phyloP scores from a whole-genome alignment of 2,888 invertebrate genomes.

The Liopterus haemorrhoidalis region DNA sequence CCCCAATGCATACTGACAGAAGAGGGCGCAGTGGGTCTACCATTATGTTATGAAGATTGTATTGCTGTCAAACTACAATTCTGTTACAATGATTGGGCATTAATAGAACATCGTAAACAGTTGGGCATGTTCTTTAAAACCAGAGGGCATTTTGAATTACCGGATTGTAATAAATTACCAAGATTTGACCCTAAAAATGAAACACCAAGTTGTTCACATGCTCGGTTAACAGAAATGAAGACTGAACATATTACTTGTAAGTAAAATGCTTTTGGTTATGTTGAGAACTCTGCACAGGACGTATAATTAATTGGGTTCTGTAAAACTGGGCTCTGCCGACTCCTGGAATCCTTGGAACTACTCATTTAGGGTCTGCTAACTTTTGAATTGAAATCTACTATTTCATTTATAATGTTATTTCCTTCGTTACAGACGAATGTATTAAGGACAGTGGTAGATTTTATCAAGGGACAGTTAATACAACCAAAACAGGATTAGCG shows the following conservation, averaged over 20 bases:
- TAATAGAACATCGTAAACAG: constrained; percentile 81
- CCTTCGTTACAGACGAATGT: constrained; percentile 72
- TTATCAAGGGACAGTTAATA: constrained; percentile 82
- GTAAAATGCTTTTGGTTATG: too few relatives aligned
- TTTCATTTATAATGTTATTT: constrained; percentile 10
- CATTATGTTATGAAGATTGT: constrained; percentile 90
- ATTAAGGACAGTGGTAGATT: constrained; percentile 81
- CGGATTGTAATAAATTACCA: constrained; percentile 77
- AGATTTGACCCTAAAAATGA: constrained; percentile 60
- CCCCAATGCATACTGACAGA: constrained; percentile 72
- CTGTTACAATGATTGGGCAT: constrained; percentile 90
- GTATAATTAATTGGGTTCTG: too few relatives aligned
- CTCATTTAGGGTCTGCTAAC: too few relatives aligned
- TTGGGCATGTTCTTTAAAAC: constrained; percentile 72
- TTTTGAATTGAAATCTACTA: constrained; percentile 8
- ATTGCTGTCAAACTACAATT: constrained; percentile 83
- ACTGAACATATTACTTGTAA: constrained; percentile 74
- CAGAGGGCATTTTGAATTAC: constrained; percentile 80
- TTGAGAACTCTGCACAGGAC: too few relatives aligned
- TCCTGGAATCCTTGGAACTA: too few relatives aligned
- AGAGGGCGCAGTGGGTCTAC: constrained; percentile 64
- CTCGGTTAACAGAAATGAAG: constrained; percentile 77
- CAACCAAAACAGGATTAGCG: constrained; percentile 72
- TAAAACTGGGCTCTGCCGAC: too few relatives aligned
- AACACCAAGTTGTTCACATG: constrained; percentile 70